These are phyloP conservation scores for Pseudorhombus dupliciocellatus DNA, from an alignment of 2,113 vertebrate genomes.

Conservation along the genomic window DNA sequence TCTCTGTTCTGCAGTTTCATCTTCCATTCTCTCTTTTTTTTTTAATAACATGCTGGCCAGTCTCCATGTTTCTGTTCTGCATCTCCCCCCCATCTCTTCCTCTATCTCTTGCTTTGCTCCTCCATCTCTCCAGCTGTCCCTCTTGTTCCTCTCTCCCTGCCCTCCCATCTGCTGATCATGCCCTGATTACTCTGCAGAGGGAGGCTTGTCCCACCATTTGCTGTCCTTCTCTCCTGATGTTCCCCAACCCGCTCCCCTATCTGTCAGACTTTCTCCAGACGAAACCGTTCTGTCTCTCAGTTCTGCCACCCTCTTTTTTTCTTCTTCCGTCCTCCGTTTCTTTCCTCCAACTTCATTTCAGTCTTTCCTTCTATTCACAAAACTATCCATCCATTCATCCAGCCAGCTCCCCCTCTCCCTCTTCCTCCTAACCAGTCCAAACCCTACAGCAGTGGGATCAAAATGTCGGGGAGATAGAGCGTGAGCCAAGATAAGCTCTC, in stretches of 20 bases:
- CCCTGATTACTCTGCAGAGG: slow-evolving; percentile 65
- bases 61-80: slow-evolving; percentile 57
- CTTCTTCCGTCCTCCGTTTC: not conserved
- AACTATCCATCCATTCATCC: slow-evolving; percentile 33
- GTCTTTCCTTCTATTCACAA: slow-evolving; percentile 31
- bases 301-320: not conserved
- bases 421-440: slow-evolving; percentile 38
- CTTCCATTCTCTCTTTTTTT: slow-evolving; percentile 36
- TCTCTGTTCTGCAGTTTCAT: slow-evolving; percentile 34
- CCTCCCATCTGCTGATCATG: slow-evolving; percentile 77
- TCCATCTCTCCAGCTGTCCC: slow-evolving; percentile 69
- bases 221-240: slow-evolving; percentile 46
- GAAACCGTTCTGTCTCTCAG: slow-evolving; percentile 15
- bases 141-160: slow-evolving; percentile 59
- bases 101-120: slow-evolving; percentile 57
- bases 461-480: slow-evolving; percentile 66
- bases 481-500: slow-evolving; percentile 73
- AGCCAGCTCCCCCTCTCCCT: slow-evolving; percentile 28
- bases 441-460: slow-evolving; percentile 69
- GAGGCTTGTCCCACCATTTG: slow-evolving; percentile 31
- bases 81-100: slow-evolving; percentile 29
- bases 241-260: slow-evolving; percentile 39
- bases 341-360: slow-evolving; percentile 15
- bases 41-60: slow-evolving; percentile 37
- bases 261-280: slow-evolving; percentile 37